Evolutionary conservation across 1,140 invertebrate species (phyloP).

Genomic region (Musca vetustissima): DNA sequence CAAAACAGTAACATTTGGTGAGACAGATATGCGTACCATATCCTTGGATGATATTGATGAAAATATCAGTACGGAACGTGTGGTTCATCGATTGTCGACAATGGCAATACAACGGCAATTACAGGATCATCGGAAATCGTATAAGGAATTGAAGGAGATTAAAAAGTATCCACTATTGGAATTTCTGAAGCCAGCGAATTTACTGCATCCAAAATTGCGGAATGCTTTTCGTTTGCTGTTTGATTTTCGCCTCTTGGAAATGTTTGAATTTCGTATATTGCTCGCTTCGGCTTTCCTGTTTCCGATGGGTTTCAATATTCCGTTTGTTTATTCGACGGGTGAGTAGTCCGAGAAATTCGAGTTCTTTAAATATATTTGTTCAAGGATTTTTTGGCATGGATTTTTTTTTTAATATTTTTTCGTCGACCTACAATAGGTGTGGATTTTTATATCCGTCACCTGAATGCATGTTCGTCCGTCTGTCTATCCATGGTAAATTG

Average conservation of each 20-base stretch:
- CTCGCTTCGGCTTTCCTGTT: conserved; percentile 41
- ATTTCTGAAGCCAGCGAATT: conserved; percentile 15
- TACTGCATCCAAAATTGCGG: conserved; percentile 25
- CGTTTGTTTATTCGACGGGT: conserved; percentile 41
- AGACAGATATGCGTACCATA: background rate
- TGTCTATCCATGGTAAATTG: too few species aligned
- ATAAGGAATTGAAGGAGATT: background rate
- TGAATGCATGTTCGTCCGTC: too few species aligned
- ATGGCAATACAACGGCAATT: background rate
- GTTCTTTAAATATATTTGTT: too few species aligned
- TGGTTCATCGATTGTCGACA: background rate
- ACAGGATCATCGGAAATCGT: background rate
- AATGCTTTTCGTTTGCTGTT: conserved; percentile 37
- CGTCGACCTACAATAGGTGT: too few species aligned
- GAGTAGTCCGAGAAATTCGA: background rate
- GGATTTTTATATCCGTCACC: too few species aligned
- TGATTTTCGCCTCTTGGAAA: conserved; percentile 36
- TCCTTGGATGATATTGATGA: background rate
- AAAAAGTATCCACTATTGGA: conserved; percentile 1
- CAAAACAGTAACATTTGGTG: background rate
- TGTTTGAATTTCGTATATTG: conserved; percentile 41
- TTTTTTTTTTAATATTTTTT: too few species aligned
- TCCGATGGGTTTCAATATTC: conserved; percentile 49
- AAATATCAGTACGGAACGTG: background rate
- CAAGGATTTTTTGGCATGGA: too few species aligned